These are phyloP conservation scores for Idaea aversata DNA, from an alignment of 2,888 invertebrate genomes.

Conservation along the genomic window DNA sequence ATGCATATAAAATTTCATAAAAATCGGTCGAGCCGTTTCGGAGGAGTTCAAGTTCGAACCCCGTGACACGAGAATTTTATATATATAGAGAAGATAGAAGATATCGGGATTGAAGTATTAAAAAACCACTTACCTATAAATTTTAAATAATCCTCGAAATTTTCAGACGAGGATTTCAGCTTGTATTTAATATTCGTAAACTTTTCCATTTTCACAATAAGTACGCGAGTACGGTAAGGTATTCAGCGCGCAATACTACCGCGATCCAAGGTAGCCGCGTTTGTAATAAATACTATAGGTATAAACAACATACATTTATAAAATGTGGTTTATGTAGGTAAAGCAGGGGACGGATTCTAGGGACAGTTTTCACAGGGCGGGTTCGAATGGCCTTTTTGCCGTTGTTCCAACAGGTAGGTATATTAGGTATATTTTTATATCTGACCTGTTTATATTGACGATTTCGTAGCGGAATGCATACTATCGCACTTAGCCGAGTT, in stretches of 20 bases:
- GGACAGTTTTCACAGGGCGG: neutral
- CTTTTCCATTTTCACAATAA: slow-evolving; percentile 12
- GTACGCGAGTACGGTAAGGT: slow-evolving; percentile 9
- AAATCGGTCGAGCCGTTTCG: too few relatives aligned
- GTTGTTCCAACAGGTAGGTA: too few relatives aligned
- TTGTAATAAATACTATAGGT: slow-evolving; percentile 13
- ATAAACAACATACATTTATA: slow-evolving; percentile 5
- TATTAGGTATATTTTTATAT: too few relatives aligned
- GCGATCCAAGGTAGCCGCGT: slow-evolving; percentile 14
- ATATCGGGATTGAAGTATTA: slow-evolving; percentile 2
- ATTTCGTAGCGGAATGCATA: too few relatives aligned
- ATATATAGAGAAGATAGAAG: neutral
- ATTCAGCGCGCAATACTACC: slow-evolving; percentile 3
- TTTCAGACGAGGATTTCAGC: slow-evolving; percentile 26
- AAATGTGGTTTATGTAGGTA: neutral
- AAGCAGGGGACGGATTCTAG: neutral
- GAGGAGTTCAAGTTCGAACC: too few relatives aligned
- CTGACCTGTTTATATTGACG: too few relatives aligned
- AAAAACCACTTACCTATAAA: slow-evolving; percentile 19
- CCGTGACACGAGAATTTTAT: neutral
- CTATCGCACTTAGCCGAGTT: too few relatives aligned
- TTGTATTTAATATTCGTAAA: slow-evolving; percentile 17
- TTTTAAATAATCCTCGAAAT: slow-evolving; percentile 23
- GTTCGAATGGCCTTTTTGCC: neutral
- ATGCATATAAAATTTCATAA: too few relatives aligned